These are phyloP conservation scores for Hoplostethus atlanticus DNA, from an alignment of 2,797 vertebrate genomes.

Conservation along the genomic window DNA sequence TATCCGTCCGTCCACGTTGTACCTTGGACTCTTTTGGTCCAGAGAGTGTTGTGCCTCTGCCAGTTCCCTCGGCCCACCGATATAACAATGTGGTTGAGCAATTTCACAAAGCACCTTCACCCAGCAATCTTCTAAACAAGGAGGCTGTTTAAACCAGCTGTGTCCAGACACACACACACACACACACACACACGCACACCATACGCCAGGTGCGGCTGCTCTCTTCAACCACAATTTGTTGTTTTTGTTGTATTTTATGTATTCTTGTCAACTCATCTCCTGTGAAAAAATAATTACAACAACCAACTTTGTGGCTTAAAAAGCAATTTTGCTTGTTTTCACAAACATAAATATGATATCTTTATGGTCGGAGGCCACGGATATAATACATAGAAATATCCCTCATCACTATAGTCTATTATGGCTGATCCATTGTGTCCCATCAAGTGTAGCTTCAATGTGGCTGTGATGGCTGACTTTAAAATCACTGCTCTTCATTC, in stretches of 20 bases:
- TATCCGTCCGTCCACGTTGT: neutral
- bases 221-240: neutral
- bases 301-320: neutral
- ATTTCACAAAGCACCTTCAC: constrained; percentile 19
- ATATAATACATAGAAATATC: constrained; percentile 10
- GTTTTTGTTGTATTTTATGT: neutral
- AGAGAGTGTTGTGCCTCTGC: constrained; percentile 10
- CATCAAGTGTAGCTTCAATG: constrained; percentile 43
- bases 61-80: neutral
- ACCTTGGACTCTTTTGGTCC: constrained; percentile 4
- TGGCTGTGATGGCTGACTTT: constrained; percentile 56
- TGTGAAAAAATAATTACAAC: neutral
- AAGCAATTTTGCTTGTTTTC: neutral
- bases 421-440: constrained; percentile 31
- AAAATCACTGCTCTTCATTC: constrained; percentile 50
- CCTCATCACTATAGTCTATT: constrained; percentile 13
- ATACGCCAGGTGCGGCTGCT: constrained; percentile 2
- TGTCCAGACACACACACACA: neutral
- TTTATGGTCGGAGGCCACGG: neutral
- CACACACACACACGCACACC: constrained; percentile 6
- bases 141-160: constrained; percentile 9
- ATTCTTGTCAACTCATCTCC: neutral
- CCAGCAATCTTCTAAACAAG: constrained; percentile 21
- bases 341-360: neutral
- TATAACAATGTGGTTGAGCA: constrained; percentile 4